A percentile compares a stretch with the other conserved stretches of the same genome.
phyloP scores from a whole-genome alignment of 2,888 invertebrate species.

The Bimastos eiseni region DNA sequence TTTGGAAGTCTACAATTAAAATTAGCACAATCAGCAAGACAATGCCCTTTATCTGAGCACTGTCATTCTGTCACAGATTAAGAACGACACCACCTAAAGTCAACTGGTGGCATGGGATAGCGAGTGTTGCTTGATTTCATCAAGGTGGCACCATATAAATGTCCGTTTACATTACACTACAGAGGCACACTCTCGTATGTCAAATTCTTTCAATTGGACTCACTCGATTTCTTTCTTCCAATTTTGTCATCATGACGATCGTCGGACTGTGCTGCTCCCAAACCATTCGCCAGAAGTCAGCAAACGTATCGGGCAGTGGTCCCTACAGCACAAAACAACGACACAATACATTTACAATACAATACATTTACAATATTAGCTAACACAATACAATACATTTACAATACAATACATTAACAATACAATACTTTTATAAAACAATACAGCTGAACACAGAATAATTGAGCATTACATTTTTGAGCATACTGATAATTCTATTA shows the following conservation, averaged over 20 bases:
- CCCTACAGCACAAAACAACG: constrained; percentile 68
- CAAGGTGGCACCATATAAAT: no score
- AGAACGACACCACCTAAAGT: no score
- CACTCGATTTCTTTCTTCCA: constrained; percentile 90
- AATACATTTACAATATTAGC: background rate
- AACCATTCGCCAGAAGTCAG: constrained; percentile 99
- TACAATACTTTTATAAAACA: no score
- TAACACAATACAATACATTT: background rate
- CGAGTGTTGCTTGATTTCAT: background rate
- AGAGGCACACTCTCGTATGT: background rate
- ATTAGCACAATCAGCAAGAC: no score
- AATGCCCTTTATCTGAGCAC: no score
- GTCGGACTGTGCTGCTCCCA: constrained; percentile 94
- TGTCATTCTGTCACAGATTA: no score
- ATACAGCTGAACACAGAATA: no score
- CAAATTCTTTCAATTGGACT: background rate
- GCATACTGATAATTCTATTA: no score
- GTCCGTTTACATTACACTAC: background rate
- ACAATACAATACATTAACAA: background rate
- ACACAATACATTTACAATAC: background rate
- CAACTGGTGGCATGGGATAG: no score
- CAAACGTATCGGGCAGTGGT: constrained; percentile 93
- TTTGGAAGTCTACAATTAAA: no score
- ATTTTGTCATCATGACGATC: constrained; percentile 98
- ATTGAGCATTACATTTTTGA: no score